Evolutionary conservation across 2,888 invertebrate species (phyloP), one percentile per base, ranked within the genome.

Genomic region (Coremacera marginata): DNA sequence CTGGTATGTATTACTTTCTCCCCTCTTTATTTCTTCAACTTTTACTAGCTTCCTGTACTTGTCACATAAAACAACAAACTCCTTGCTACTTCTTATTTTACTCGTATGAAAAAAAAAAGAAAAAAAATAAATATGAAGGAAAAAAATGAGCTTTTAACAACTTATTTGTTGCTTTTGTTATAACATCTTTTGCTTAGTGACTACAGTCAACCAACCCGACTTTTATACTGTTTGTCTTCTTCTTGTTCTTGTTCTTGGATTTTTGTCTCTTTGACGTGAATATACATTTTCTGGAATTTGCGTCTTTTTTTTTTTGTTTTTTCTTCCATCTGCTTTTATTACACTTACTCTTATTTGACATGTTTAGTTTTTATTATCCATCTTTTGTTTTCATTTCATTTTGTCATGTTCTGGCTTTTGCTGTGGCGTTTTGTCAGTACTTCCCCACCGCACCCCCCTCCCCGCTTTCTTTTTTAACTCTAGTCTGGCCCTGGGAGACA

Each of bases 1-100:
- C 68, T 49, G 22, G 8, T 14, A 44, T 44, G 51, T 51, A 68
- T 68, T 68, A 68, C 22, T 68, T 68, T 31, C 31, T 31, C 19
- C 19, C 57, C 14, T 4, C 19, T 14, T 25, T 60, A 25, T 4
- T 25, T 25, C 4, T 22, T 14, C 57, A n/a, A n/a, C 19, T 60
- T 25, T 60, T 14, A 22, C 22, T 11, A 9, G 19, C 55, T 22
- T 19, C 19, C 55, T 55, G 55, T 22, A 8, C 55, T 25, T 22
- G 57, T 60, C 27, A 27, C 57, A 44, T 44, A 44, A 44, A 16
- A 31, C 31, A 31, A 31, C 31, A 25, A 16, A 9, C 3, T 31
- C 31, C 16, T 63, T 25, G 31, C 63, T 25, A 31, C 57, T 22
- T 34, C 63, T 27, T 31, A 31, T 27, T 31, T 31, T 27, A 11